phyloP scores from a whole-genome alignment of 2,888 invertebrate species.

The Lacanobia wlatinum region DNA sequence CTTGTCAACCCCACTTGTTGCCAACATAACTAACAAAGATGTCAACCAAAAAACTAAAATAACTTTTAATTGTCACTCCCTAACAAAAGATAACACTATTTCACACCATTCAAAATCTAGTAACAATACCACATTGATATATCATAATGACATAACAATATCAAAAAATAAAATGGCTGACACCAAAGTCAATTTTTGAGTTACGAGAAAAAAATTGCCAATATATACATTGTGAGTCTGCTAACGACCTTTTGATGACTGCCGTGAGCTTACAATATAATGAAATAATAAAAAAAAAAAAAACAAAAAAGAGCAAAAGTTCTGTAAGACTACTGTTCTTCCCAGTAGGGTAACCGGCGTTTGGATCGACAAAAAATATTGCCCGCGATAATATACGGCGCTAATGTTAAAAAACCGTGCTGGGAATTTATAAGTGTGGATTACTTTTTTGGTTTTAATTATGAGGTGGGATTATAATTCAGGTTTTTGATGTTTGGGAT shows the following conservation, averaged over 20 bases:
- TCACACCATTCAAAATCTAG: slow-evolving; percentile 67
- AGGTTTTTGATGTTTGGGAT: neutral
- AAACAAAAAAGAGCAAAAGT: slow-evolving; percentile 73
- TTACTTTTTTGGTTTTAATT: slow-evolving; percentile 46
- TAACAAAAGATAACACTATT: slow-evolving; percentile 66
- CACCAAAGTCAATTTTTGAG: slow-evolving; percentile 79
- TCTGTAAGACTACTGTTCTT: slow-evolving; percentile 75
- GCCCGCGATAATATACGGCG: slow-evolving; percentile 57
- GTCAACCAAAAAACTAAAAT: slow-evolving; percentile 54
- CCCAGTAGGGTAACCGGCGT: slow-evolving; percentile 64
- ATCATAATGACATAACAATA: slow-evolving; percentile 74
- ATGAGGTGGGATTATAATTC: slow-evolving; percentile 14
- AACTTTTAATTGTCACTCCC: slow-evolving; percentile 68
- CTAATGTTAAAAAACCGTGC: slow-evolving; percentile 45
- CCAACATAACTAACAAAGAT: slow-evolving; percentile 46
- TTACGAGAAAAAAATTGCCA: slow-evolving; percentile 87
- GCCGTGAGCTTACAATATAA: slow-evolving; percentile 80
- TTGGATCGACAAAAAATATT: slow-evolving; percentile 55
- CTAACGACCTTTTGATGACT: slow-evolving; percentile 90
- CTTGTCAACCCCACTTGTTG: slow-evolving; percentile 49
- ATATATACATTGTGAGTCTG: slow-evolving; percentile 80
- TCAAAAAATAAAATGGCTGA: slow-evolving; percentile 60
- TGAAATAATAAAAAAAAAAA: slow-evolving; percentile 81
- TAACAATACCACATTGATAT: slow-evolving; percentile 72
- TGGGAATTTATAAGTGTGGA: slow-evolving; percentile 31